Conservation (phyloP, 2,888 invertebrate species). For the Mythimna loreyi region DNA sequence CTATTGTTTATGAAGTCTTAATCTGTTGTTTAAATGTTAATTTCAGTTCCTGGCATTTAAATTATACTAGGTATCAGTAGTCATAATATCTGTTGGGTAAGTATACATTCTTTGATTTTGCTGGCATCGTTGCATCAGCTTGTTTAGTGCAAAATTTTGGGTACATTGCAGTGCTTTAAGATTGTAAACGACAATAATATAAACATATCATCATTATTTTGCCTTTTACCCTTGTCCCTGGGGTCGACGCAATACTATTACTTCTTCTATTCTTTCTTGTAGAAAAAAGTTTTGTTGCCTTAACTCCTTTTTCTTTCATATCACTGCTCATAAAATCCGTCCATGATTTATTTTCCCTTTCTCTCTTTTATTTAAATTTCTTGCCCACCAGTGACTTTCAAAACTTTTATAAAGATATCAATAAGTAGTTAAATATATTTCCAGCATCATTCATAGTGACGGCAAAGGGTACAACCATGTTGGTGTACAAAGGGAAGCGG, state of each 20-base stretch:
- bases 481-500: conserved; percentile 69
- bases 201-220: background rate
- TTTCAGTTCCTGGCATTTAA: background rate
- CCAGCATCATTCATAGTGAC: conserved; percentile 66
- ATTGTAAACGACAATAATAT: background rate
- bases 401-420: too few relatives aligned
- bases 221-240: too few relatives aligned
- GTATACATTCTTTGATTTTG: background rate
- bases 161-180: background rate
- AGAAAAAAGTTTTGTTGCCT: too few relatives aligned
- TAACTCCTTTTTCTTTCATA: too few relatives aligned
- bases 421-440: conserved; percentile 47
- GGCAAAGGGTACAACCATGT: conserved; percentile 72
- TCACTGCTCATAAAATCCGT: too few relatives aligned
- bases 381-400: too few relatives aligned
- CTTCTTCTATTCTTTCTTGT: too few relatives aligned
- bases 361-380: too few relatives aligned
- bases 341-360: too few relatives aligned
- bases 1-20: background rate
- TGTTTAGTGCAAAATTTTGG: too few relatives aligned
- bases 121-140: background rate
- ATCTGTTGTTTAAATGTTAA: background rate
- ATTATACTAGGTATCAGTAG: background rate
- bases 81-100: background rate
- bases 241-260: too few relatives aligned